Percentiles rank a stretch among this genome's conserved stretches.
Conservation (phyloP, 2,888 invertebrate genomes). For the Leucozona laternaria region DNA sequence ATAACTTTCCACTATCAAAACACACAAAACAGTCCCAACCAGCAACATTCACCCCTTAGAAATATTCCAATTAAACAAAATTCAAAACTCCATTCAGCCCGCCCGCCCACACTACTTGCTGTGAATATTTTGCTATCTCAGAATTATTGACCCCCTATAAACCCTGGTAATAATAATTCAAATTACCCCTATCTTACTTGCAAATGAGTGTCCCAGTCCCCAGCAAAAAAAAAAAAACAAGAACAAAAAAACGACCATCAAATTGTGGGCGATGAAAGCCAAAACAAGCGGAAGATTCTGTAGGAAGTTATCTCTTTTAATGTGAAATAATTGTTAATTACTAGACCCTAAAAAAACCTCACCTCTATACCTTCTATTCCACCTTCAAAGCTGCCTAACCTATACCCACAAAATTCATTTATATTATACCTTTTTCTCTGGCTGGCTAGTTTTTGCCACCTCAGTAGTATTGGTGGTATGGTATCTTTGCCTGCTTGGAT, state of each 20-base stretch:
- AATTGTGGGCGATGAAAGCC: slow-evolving; percentile 25
- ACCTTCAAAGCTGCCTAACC: background rate
- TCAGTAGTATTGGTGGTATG: background rate
- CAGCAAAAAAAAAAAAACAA: background rate
- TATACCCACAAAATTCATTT: slow-evolving; percentile 4
- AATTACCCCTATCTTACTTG: slow-evolving; percentile 60
- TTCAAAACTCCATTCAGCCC: slow-evolving; percentile 1
- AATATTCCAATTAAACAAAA: slow-evolving; percentile 19
- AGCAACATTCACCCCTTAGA: background rate
- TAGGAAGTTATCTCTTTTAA: slow-evolving; percentile 60
- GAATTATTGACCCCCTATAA: slow-evolving; percentile 44
- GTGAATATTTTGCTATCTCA: slow-evolving; percentile 18
- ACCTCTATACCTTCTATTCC: slow-evolving; percentile 13
- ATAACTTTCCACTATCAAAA: background rate
- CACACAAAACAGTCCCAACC: background rate
- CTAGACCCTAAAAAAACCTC: slow-evolving; percentile 37
- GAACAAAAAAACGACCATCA: background rate
- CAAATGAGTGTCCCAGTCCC: slow-evolving; percentile 46
- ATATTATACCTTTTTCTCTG: background rate
- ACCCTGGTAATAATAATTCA: slow-evolving; percentile 58
- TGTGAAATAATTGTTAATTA: slow-evolving; percentile 73
- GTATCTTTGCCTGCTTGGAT: slow-evolving; percentile 29
- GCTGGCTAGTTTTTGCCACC: slow-evolving; percentile 21
- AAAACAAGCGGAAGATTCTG: slow-evolving; percentile 20
- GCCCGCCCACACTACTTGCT: too few relatives aligned